Base-by-base conservation (phyloP, 2,797 vertebrate genomes). In the Rhadinocentrus ornatus region DNA sequence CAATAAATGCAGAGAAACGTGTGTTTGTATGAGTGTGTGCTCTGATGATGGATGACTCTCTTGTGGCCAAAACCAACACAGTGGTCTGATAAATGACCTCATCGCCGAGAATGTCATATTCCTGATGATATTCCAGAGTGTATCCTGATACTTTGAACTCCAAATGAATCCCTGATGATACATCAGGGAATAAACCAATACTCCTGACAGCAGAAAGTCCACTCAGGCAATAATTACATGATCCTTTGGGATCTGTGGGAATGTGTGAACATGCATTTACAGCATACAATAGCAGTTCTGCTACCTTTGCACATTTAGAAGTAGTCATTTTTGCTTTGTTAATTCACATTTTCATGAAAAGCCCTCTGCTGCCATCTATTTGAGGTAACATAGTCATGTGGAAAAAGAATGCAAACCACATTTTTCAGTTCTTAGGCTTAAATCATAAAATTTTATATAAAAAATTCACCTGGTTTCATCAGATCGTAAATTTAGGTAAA, bases 71-170 rank as follows among this genome's bases (percentile, higher is more conserved):
- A 62, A 77, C 82, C 84, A 78, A 83, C 77, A 81, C 75, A 73
- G 78, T 34, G 56, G 70, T 80, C 87, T 92, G 91, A 93, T 88
- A 89, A 92, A 93, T 86, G 89, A 91, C 81, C 75, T 75, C 78
- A 85, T 89, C 74, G 72, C 72, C 70, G 66, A 66, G 61, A 87
- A 82, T 81, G 78, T 85, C 82, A 88, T 72, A 71, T 80, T 84
- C 67, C 77, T 80, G 70, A 80, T 79, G 56, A 73, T 77, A 72
- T 80, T 89, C 84, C 75, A 56, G 20, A 5, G 75, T 61, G 72
- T 66, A 63, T 84, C n/a, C 62, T 3, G 59, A 71, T 44, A 76
- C 64, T 82, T 75, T 69, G 70, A 82, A 82, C 83, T 87, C 63
- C 27, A 56, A 75, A 70, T 59, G 37, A 82, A 71, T 85, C 65